Base-by-base conservation (phyloP, 2,888 invertebrate genomes). In the Neria commutata region DNA sequence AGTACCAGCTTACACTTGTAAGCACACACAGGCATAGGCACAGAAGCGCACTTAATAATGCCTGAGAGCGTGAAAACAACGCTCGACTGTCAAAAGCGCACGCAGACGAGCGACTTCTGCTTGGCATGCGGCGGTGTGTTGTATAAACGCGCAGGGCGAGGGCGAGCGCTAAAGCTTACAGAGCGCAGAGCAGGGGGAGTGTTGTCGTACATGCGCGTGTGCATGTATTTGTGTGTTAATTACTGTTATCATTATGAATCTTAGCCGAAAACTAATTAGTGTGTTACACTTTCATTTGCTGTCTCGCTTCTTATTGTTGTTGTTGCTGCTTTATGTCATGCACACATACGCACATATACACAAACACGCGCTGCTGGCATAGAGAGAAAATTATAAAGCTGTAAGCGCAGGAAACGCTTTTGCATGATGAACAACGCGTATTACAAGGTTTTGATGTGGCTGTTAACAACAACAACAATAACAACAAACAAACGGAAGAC, bases 161-260 rank as follows among this genome's bases (percentile, higher is more conserved):
- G 16, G 14, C n/a, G 37, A n/a, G 42, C n/a, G n/a, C n/a, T n/a
- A 42, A 19, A 42, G 17, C 21, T 14, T 14, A 37, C 11, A n/a
- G n/a, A 37, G 37, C 8, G n/a, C 11, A 37, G 37, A n/a, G 8
- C 14, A 14, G 37, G 37, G n/a, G 37, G 37, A 37, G n/a, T 6
- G 37, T 14, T 8, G 37, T 8, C n/a, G 37, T 5, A 4, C 37
- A 6, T 37, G n/a, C n/a, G 8, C 37, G 16, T 37, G n/a, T 37
- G 5, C n/a, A 37, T 37, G n/a, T n/a, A 37, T 37, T 14, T 37
- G n/a, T 37, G n/a, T 37, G 71, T 68, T 74, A 71, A 71, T 72
- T 74, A 70, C 73, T 73, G 74, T 73, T 72, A 74, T 72, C 72
- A 68, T 73, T 73, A 74, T 72, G 74, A 74, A 70, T 74, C 74